Base-by-base conservation (phyloP, 2,797 vertebrate species). In the Psittacula derbiana region DNA sequence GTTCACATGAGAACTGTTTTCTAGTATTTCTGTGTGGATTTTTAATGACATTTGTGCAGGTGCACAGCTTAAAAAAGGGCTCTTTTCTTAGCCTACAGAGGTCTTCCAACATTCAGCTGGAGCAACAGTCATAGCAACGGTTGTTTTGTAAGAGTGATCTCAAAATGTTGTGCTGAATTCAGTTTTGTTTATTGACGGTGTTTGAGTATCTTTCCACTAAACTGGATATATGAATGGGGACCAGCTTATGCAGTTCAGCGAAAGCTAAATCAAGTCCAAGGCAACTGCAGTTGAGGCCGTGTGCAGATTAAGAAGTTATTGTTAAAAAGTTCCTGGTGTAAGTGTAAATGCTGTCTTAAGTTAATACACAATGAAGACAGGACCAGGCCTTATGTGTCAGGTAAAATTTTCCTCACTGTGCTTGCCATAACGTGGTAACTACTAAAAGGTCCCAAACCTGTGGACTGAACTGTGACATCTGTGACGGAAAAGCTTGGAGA, bases 1-100 rank as follows among this genome's bases (percentile, higher is more conserved):
- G 49, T 28, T 91, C 23, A 6, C 30, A 3, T 11, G 44, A 83
- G 69, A 94, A 15, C 41, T 41, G 46, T n/a, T 62, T 50, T 53
- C 86, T 73, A 3, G 50, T 33, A 5, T 70, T 88, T 65, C 92
- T 75, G 23, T 62, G 57, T 30, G 72, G 69, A 61, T 6, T 90
- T 93, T 88, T 49, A 72, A 44, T 81, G 47, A n/a, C 75, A 25
- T 75, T 80, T 69, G 36, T 79, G 82, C 91, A 92, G 91, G 85
- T 95, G 92, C 80, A 52, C 46, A 33, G 27, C 36, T 58, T 64
- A 2, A 41, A 16, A 80, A 76, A 30, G 11, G 3, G 17, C 1
- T 40, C 64, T 31, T 75, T n/a, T 9, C 60, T 67, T 41, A 28
- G 4, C 25, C 57, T 47, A 0, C 2, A 3, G 31, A 24, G 15